Conservation (phyloP, 2,797 vertebrate species). For the Hoplostethus mediterraneus region DNA sequence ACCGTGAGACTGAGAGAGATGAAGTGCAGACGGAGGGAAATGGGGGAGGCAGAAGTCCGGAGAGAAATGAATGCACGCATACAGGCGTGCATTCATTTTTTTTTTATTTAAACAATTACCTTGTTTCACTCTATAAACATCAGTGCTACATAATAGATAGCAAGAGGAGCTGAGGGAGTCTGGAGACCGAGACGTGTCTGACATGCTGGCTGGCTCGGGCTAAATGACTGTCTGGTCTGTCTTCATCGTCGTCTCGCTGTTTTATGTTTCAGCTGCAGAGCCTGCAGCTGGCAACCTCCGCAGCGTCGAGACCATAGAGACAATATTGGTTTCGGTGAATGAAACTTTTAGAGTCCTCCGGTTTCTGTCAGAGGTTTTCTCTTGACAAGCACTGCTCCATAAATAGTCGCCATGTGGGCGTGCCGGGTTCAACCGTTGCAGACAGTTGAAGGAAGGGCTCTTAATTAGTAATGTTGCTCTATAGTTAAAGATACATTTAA, state of each 20-base stretch:
- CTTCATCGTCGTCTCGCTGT: constrained; percentile 22
- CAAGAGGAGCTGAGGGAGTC: constrained; percentile 22
- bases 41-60: constrained; percentile 11
- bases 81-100: no score
- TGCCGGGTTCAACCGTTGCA: constrained; percentile 22
- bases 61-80: constrained; percentile 28
- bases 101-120: constrained; percentile 48
- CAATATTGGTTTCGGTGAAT: constrained; percentile 51
- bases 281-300: constrained; percentile 7
- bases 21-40: constrained; percentile 7
- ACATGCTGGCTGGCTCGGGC: constrained; percentile 30
- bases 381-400: neutral
- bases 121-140: constrained; percentile 37
- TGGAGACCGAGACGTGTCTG: constrained; percentile 35
- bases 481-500: constrained; percentile 8
- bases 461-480: neutral
- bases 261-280: constrained; percentile 43
- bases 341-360: constrained; percentile 42
- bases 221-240: constrained; percentile 20
- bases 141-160: constrained; percentile 36
- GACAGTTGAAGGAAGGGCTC: neutral
- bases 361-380: constrained; percentile 40
- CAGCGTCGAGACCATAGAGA: constrained; percentile 7
- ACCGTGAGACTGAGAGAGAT: neutral
- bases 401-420: neutral